phyloP scores from a whole-genome alignment of 2,113 vertebrate species.

The Sapajus apella region DNA sequence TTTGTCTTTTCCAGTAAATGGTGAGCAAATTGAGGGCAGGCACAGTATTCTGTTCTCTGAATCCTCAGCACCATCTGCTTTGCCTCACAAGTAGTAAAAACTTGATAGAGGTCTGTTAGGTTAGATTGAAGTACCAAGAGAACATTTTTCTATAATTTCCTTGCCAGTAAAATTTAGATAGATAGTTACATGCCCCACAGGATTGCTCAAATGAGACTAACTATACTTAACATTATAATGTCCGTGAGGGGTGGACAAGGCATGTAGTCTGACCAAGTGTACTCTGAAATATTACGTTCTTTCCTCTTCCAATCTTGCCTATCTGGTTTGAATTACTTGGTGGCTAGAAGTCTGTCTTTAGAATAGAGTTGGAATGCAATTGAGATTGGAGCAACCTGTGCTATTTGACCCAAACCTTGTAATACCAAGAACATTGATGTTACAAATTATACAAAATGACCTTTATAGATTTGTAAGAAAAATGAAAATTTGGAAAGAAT shows the following conservation, averaged over 20 bases:
- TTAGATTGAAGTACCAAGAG: background rate
- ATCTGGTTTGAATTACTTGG: background rate
- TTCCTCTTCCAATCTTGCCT: background rate
- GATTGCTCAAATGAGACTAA: conserved; percentile 6
- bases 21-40: background rate
- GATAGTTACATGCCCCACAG: conserved; percentile 10
- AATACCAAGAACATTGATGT: background rate
- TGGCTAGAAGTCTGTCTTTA: background rate
- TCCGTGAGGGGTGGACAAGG: background rate
- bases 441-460: background rate
- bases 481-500: background rate
- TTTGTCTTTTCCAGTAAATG: background rate
- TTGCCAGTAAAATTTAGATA: conserved; percentile 20
- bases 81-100: background rate
- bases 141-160: conserved; percentile 1
- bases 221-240: background rate
- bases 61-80: background rate
- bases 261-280: background rate
- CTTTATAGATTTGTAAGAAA: background rate
- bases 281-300: background rate
- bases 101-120: background rate
- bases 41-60: background rate
- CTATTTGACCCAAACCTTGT: background rate
- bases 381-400: background rate
- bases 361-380: background rate